Conservation (phyloP, 2,797 vertebrate species). For the Crenuchus spilurus region DNA sequence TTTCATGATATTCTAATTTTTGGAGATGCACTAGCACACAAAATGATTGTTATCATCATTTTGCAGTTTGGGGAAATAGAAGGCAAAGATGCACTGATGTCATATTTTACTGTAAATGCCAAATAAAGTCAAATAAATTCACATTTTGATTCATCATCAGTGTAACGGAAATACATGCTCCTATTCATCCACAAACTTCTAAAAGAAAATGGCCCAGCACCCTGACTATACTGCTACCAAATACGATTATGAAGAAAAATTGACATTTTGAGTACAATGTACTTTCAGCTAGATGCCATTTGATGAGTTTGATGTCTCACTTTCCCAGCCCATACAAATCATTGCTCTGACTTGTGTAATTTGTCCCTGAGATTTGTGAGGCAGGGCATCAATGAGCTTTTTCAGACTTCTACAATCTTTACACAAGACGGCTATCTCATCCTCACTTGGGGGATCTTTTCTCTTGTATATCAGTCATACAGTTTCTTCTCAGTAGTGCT, state of each 20-base stretch:
- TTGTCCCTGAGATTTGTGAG: slow-evolving; percentile 42
- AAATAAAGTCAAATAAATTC: too few relatives aligned
- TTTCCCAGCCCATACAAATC: slow-evolving; percentile 38
- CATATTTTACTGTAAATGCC: too few relatives aligned
- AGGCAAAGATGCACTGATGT: too few relatives aligned
- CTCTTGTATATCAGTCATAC: slow-evolving; percentile 45
- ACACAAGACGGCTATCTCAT: slow-evolving; percentile 45
- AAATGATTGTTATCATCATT: too few relatives aligned
- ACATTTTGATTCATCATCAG: too few relatives aligned
- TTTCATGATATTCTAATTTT: too few relatives aligned
- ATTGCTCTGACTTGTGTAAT: slow-evolving; percentile 37
- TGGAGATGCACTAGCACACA: too few relatives aligned
- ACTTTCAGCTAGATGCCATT: neutral
- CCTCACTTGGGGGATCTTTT: slow-evolving; percentile 39
- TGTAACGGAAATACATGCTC: too few relatives aligned
- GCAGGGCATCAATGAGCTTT: slow-evolving; percentile 35
- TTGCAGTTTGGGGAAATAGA: too few relatives aligned
- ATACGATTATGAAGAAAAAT: neutral
- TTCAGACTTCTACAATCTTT: slow-evolving; percentile 33
- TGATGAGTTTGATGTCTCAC: slow-evolving; percentile 15
- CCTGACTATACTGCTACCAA: too few relatives aligned
- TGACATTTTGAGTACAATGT: neutral
- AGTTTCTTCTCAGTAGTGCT: slow-evolving; percentile 41
- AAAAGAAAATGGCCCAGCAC: too few relatives aligned
- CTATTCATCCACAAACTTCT: too few relatives aligned